Base-by-base conservation (phyloP, 2,797 vertebrate genomes). In the Synaphobranchus kaupii region DNA sequence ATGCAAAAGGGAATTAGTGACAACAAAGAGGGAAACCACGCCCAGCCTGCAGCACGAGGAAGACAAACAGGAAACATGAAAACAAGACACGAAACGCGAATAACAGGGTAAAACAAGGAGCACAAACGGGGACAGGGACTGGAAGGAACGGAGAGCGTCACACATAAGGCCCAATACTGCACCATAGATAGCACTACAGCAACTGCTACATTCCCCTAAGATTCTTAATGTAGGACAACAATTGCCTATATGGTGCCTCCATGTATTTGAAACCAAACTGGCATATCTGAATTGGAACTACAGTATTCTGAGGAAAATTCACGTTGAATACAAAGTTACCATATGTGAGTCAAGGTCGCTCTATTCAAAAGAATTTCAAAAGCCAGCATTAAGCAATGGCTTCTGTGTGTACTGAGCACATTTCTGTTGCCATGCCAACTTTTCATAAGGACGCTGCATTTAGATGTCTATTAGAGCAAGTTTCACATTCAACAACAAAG, bases 341-440 rank as follows among this genome's bases (percentile, higher is more conserved):
- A 48, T 56, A 86, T 44, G 68, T 52, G 86, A 89, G 90, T 90
- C 86, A 88, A 90, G 89, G 88, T 83, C 86, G 83, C 80, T 90
- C 92, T 90, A 76, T 92, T 93, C 89, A 93, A 86, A 88, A 88
- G 68, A 10, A 34, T 88, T 90, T 94, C 88, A 95, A 94, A 93
- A 91, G 90, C 83, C 88, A 86, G 76, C 88, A 80, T 34, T 89
- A 89, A 92, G 91, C 92, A 94, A 93, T 88, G 89, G 92, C 91
- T 93, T 94, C 91, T 91, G 78, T 88, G 89, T 87, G 83, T 68
- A 76, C 82, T 76, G 86, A 92, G 92, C 85, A 85, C 89, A 90
- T 90, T 90, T 92, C 86, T 76, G 92, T 91, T 92, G 92, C 92
- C 87, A 86, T 90, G 90, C 90, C 90, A 93, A 87, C 89, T 88